Conservation (phyloP, 2,797 vertebrate species). For the Fistularia commersonii region DNA sequence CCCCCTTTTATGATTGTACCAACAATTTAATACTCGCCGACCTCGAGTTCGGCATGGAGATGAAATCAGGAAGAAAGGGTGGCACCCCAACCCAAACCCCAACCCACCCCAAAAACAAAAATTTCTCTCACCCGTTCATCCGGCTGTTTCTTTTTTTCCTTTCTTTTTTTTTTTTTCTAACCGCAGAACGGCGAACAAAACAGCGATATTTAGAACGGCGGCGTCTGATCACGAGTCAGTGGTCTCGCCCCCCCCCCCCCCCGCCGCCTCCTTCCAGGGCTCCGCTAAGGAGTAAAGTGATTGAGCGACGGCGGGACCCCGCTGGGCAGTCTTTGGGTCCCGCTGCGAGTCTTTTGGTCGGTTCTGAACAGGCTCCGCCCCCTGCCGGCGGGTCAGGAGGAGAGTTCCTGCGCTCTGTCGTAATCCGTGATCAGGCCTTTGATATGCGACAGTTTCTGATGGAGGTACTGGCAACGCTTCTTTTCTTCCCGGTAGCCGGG, state of each 20-base stretch:
- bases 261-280: slow-evolving; percentile 43
- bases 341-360: slow-evolving; percentile 66
- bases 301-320: slow-evolving; percentile 41
- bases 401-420: slow-evolving; percentile 73
- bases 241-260: slow-evolving; percentile 58
- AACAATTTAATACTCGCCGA: slow-evolving; percentile 59
- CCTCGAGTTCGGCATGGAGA: slow-evolving; percentile 35
- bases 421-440: slow-evolving; percentile 84
- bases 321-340: slow-evolving; percentile 53
- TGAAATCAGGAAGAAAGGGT: slow-evolving; percentile 11
- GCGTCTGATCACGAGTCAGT: slow-evolving; percentile 66
- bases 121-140: slow-evolving; percentile 48
- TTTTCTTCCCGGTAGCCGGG: slow-evolving; percentile 86
- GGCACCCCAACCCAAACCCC: too few relatives aligned
- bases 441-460: slow-evolving; percentile 87
- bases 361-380: slow-evolving; percentile 30
- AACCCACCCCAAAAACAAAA: slow-evolving; percentile 18
- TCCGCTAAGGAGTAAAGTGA: slow-evolving; percentile 64
- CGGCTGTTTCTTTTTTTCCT: slow-evolving; percentile 49
- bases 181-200: slow-evolving; percentile 60
- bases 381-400: slow-evolving; percentile 49
- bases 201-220: slow-evolving; percentile 58
- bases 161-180: too few relatives aligned
- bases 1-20: slow-evolving; percentile 70
- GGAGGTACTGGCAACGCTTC: slow-evolving; percentile 82